phyloP scores from a whole-genome alignment of 1,140 invertebrate genomes.

The Drosophila nigromelanica region DNA sequence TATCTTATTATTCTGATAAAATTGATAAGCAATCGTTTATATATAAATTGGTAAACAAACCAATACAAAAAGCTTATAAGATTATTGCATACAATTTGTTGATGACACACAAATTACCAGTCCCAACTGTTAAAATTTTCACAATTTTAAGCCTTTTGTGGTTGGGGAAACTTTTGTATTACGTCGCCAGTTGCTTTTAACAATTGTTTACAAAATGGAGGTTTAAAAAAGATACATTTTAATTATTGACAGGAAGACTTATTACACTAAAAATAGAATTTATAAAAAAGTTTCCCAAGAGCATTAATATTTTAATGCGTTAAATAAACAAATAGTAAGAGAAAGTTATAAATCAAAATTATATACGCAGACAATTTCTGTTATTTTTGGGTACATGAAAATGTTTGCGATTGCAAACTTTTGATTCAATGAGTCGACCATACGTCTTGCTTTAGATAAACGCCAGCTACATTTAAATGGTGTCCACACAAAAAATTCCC shows the following conservation, averaged over 20 bases:
- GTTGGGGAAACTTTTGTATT: not conserved
- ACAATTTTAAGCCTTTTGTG: not conserved
- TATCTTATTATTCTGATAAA: too few species aligned
- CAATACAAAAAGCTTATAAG: not conserved
- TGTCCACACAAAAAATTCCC: constrained; percentile 9
- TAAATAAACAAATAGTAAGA: not conserved
- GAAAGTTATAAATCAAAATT: constrained; percentile 4
- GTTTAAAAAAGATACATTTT: too few species aligned
- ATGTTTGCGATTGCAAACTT: not conserved
- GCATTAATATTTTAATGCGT: too few species aligned
- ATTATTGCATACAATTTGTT: not conserved
- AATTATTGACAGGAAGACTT: too few species aligned
- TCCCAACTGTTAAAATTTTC: not conserved
- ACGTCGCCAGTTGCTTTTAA: not conserved
- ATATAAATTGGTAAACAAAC: not conserved
- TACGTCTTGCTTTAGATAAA: constrained; percentile 54
- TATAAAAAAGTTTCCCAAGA: not conserved
- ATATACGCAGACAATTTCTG: not conserved
- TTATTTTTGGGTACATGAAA: not conserved
- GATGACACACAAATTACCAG: constrained; percentile 21
- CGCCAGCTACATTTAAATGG: constrained; percentile 9
- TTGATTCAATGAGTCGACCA: constrained; percentile 6
- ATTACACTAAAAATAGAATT: too few species aligned
- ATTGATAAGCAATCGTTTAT: too few species aligned
- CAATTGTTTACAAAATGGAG: not conserved